These are phyloP conservation scores for Melipona quadrifasciata DNA, from an alignment of 1,140 invertebrate genomes.

Conservation along the genomic window DNA sequence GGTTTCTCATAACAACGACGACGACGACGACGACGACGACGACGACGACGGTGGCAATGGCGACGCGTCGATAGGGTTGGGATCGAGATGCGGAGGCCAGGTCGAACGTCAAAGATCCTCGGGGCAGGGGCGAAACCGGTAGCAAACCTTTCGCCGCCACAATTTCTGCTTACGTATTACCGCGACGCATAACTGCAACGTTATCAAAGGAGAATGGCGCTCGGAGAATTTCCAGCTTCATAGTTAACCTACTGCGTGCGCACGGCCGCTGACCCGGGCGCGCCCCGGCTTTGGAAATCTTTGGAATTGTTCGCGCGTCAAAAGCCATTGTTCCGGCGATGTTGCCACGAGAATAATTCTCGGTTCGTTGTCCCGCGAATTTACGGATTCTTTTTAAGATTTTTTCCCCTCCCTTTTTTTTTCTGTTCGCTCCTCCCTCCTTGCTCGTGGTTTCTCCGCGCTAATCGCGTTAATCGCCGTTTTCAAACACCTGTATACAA, in stretches of 20 bases:
- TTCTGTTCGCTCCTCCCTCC: background rate
- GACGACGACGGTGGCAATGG: no score
- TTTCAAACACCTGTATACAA: background rate
- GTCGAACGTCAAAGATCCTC: slow-evolving; percentile 10
- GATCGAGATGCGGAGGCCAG: background rate
- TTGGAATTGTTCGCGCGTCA: slow-evolving; percentile 68
- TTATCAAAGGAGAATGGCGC: slow-evolving; percentile 66
- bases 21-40: no score
- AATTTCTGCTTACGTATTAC: slow-evolving; percentile 54
- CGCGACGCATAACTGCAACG: slow-evolving; percentile 62
- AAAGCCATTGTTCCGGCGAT: slow-evolving; percentile 53
- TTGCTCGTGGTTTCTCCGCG: background rate
- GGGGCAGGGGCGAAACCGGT: background rate
- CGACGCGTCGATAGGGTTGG: background rate
- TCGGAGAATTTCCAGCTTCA: slow-evolving; percentile 68
- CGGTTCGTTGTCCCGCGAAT: slow-evolving; percentile 18
- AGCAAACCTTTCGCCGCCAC: slow-evolving; percentile 8
- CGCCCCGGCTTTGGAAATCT: slow-evolving; percentile 54
- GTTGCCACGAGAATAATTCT: slow-evolving; percentile 39
- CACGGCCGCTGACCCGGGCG: slow-evolving; percentile 37
- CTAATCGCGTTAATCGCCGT: background rate
- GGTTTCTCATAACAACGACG: background rate
- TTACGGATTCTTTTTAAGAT: background rate
- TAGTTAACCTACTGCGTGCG: slow-evolving; percentile 68
- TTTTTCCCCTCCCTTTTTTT: background rate